Percentiles rank a stretch among this genome's conserved stretches.
phyloP scores from a whole-genome alignment of 1,140 invertebrate genomes.

The Philotrypesis tridentata region DNA sequence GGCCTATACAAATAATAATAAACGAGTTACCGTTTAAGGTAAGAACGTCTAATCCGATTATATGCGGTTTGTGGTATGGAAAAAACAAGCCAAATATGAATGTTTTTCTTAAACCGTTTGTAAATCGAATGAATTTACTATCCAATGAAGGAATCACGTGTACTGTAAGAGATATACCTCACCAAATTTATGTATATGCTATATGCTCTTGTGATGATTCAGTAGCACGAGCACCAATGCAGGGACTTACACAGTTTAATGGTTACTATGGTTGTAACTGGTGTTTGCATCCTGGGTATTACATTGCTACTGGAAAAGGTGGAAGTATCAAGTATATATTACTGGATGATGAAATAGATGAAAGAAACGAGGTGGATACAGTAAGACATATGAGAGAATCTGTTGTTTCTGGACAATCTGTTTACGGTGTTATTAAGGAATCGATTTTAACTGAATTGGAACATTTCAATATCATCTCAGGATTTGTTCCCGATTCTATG shows the following conservation, averaged over 20 bases:
- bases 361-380: constrained; percentile 2
- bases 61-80: too few relatives aligned
- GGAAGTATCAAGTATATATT: constrained; percentile 11
- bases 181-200: constrained; percentile 34
- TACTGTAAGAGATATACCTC: constrained; percentile 14
- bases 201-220: constrained; percentile 21
- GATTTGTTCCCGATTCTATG: constrained; percentile 39
- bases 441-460: background rate
- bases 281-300: constrained; percentile 28
- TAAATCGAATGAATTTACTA: constrained; percentile 31
- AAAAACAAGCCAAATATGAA: constrained; percentile 47
- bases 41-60: too few relatives aligned
- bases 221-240: constrained; percentile 31
- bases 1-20: background rate
- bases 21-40: too few relatives aligned
- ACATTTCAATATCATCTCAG: constrained; percentile 29
- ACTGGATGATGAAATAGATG: background rate
- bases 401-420: background rate
- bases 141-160: constrained; percentile 39
- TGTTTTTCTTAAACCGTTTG: constrained; percentile 41
- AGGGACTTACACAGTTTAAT: too few relatives aligned
- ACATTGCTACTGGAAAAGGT: background rate
- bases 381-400: background rate
- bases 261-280: too few relatives aligned
- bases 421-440: constrained; percentile 1